Evolutionary conservation across 2,113 vertebrate genomes (phyloP), one percentile per base, ranked within the genome.

Genomic region (Shinisaurus crocodilurus): DNA sequence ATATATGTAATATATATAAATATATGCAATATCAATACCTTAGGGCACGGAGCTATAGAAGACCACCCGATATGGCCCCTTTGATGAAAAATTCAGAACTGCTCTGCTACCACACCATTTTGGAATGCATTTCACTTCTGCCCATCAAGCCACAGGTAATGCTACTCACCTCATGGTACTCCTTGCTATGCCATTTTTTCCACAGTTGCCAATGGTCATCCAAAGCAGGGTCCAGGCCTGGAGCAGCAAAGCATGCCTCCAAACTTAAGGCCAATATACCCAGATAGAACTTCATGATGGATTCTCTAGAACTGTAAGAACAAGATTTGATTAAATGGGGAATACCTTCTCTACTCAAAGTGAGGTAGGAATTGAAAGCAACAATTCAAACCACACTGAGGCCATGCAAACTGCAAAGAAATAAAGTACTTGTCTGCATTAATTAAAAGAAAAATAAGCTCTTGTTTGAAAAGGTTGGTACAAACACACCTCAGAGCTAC

Each of bases 141-240:
- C 20, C 27, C 45, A 25, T 0, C 60, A 32, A 75, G 10, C n/a
- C 34, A 25, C 2, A 37, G n/a, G 16, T 3, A 27, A 23, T 1
- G 16, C 75, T 70, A 6, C 77, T 96, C 91, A 99, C 99, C 97
- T 93, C 69, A 1, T 95, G 96, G 85, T 99, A 99, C 1, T 92
- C 90, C 88, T 96, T 98, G 1, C 32, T 80, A 79, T 99, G 98
- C 96, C 97, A 98, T 63, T 89, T 94, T 94, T 98, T 98, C 98
- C 98, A 99, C 57, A 97, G 89, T 5, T 96, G 13, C 99, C 99
- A 99, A 63, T 97, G 97, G 0, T 92, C 70, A 1, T 98, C 96
- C 93, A 99, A 94, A 9, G 96, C 96, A 0, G 92, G 92, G 93
- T 99, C 97, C 34, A 91, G 9, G 0, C 85, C 92, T 6, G 98